These are phyloP conservation scores for Drosophila melanogaster DNA, from an alignment of 1,140 invertebrate species.

Conservation along the genomic window Release_6_plus_ISO1_MT NT_033777.3:12322001-12322500, in stretches of 20 bases:
- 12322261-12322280: constrained; percentile 33
- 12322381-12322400: constrained; percentile 65
- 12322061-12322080: constrained; percentile 71
- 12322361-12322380: constrained; percentile 79
- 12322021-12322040: constrained; percentile 71
- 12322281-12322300: constrained; percentile 46
- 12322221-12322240: constrained; percentile 13
- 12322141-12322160: constrained; percentile 73
- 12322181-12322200: constrained; percentile 58
- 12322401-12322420: constrained; percentile 41
- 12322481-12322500: background rate
- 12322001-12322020: constrained; percentile 43
- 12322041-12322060: constrained; percentile 61
- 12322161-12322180: constrained; percentile 51
- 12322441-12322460: constrained; percentile 14
- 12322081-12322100: constrained; percentile 71
- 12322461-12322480: constrained; percentile 5
- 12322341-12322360: constrained; percentile 33
- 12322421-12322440: constrained; percentile 43
- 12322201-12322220: constrained; percentile 58
- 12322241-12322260: constrained; percentile 49
- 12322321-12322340: constrained; percentile 39
- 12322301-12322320: constrained; percentile 76
- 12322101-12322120: constrained; percentile 50
- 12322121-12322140: constrained; percentile 68